Base-by-base conservation (phyloP, 2,888 invertebrate genomes). In the Steromphala cineraria region DNA sequence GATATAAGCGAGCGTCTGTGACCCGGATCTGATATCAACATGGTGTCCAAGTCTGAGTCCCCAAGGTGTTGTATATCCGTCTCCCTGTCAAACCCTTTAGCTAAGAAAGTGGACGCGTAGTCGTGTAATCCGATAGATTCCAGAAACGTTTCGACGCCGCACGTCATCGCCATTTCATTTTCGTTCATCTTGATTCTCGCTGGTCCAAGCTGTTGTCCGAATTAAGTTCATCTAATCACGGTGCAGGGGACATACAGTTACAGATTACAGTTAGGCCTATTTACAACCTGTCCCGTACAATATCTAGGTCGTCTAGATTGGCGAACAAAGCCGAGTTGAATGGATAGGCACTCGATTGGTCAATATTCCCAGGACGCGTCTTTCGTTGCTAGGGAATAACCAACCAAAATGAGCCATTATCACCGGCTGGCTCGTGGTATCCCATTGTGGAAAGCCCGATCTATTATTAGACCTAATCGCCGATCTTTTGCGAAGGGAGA, bases 71-170 rank as follows among this genome's bases (percentile, higher is more conserved):
- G 79, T n/a, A 92, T 80, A 79, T 92, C 92, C 8, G 85, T 86
- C 75, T 90, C 91, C n/a, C 83, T 83, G 77, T 91, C 91, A 78
- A 86, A 92, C 0, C 92, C 92, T 77, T 90, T 90, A 13, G 89
- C 87, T 5, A 87, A 53, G 79, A 92, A 92, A 83, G 90, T 90
- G 21, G 90, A 89, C 75, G 85, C 86, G 82, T 92, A 89, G 71
- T 87, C 83, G 19, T 81, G 83, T 82, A 92, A 80, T 52, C 89
- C 90, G 13, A 91, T 62, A 0, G 87, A 78, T 2, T 78, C 78
- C 15, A 92, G 85, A 83, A 91, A 92, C 24, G 31, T 78, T 80
- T 85, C 86, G 56, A 91, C 85, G 8, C 90, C 89, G 40, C 89
- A 86, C 53, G 86, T 85, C 86, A 88, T 87, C 52, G 81, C 82